Evolutionary conservation across 1,140 invertebrate species (phyloP).

Genomic region (Dinothrombium tinctorium): DNA sequence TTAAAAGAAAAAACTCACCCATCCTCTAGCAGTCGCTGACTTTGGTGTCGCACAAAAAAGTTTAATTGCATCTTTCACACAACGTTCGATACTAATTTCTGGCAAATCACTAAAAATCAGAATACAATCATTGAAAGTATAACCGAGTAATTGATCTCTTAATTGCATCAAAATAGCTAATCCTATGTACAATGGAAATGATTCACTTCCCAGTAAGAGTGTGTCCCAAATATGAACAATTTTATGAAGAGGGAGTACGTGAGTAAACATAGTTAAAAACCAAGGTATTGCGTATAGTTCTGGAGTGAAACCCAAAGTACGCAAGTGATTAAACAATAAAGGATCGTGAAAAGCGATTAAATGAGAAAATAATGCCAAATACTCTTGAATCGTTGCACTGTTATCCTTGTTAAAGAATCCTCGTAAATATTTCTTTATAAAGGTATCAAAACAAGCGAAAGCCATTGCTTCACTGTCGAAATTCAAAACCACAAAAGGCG

Average conservation of each 20-base stretch:
- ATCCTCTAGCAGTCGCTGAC: slow-evolving; percentile 19
- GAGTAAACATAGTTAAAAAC: slow-evolving; percentile 87
- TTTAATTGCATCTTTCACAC: slow-evolving; percentile 62
- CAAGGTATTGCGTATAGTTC: slow-evolving; percentile 98
- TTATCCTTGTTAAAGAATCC: slow-evolving; percentile 99
- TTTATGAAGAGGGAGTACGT: slow-evolving; percentile 93
- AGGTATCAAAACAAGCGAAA: slow-evolving; percentile 72
- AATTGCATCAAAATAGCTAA: slow-evolving; percentile 75
- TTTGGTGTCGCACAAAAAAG: slow-evolving; percentile 65
- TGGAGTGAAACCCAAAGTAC: slow-evolving; percentile 80
- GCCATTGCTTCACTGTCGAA: slow-evolving; percentile 92
- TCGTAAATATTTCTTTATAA: slow-evolving; percentile 87
- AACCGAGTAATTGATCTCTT: slow-evolving; percentile 51
- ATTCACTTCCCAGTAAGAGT: slow-evolving; percentile 67
- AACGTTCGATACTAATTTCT: slow-evolving; percentile 84
- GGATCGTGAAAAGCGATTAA: slow-evolving; percentile 89
- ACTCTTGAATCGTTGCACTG: slow-evolving; percentile 86
- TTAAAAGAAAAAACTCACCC: slow-evolving; percentile 5
- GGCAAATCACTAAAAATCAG: slow-evolving; percentile 88
- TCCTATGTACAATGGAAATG: slow-evolving; percentile 83
- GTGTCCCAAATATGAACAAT: slow-evolving; percentile 97
- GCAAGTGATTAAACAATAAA: slow-evolving; percentile 64
- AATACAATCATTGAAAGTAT: slow-evolving; percentile 92
- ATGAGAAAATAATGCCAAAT: slow-evolving; percentile 86
- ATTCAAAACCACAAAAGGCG: slow-evolving; percentile 86